Base-by-base conservation (phyloP, 2,113 vertebrate species). In the Campylorhamphus procurvoides region DNA sequence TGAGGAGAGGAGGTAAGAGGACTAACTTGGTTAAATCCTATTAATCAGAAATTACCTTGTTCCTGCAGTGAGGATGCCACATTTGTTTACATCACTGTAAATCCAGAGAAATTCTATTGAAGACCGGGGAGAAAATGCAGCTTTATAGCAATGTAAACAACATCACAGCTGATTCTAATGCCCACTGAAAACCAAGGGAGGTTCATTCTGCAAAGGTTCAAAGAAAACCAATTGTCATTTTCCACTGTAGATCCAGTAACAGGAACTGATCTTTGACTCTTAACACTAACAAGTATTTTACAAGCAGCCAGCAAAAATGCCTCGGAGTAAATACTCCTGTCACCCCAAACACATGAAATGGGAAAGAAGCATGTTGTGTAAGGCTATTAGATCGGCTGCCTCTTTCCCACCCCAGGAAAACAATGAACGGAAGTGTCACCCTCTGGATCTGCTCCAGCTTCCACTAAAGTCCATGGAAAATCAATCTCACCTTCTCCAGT, bases 391-490 rank as follows among this genome's bases (percentile, higher is more conserved):
- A 49, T 69, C 0, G 1, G 37, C 79, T 86, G 88, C 64, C 64
- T 94, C 92, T 84, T 94, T 96, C 82, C 83, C 90, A 90, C 68
- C 64, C 74, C 53, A 49, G 60, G 42, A 29, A 78, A 94, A 95
- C 87, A 94, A 93, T 93, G 90, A 95, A 76, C 14, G 77, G 92
- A 96, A 96, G 83, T 94, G 82, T 95, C 94, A 94, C 79, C 60
- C 72, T 85, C 91, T 96, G 87, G 82, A 93, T 81, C 52, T 78
- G 56, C 81, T 86, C 90, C 83, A 90, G 42, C 29, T 87, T 77
- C 64, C 52, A 86, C 76, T 90, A 31, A 90, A 93, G 27, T 29
- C 63, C 74, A 33, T 29, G 68, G 64, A 71, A 94, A 78, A 76
- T 14, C 62, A 69, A 71, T 82, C 87, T 84, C 91, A 96, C 74